Evolutionary conservation across 2,888 invertebrate genomes (phyloP), one percentile per base, ranked within the genome.

Genomic region (Ichneumon xanthorius): DNA sequence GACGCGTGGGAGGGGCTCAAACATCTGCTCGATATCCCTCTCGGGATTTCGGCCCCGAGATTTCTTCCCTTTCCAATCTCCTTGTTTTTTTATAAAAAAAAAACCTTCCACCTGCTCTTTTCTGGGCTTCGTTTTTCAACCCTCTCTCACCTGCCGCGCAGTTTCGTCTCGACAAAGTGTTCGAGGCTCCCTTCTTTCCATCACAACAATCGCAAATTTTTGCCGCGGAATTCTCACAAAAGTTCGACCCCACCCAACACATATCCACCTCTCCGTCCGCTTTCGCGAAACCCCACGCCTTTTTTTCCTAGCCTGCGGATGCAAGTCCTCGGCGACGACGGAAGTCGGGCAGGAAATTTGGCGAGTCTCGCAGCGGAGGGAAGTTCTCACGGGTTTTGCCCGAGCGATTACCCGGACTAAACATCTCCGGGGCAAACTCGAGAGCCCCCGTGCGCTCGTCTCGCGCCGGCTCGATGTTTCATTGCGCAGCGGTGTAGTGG

Each of bases 331-430:
- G 40, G 53, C 68, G 37, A 79, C 75, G 78, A 77, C 77, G 77
- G 80, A 86, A 76, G 72, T 86, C 48, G 76, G 26, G 82, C 86
- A 87, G 85, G 85, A 82, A 89, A 89, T 90, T 89, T 87, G 78
- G 86, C 84, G 67, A 81, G 78, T 80, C 50, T 70, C 86, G 85
- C 85, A 89, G 26, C 26, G 53, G 55, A 63, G 53, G 50, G 33
- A 72, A 45, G 58, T 84, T 84, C 84, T 68, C 84, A 84, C 84
- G 84, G 81, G 48, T 77, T 78, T 73, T 22, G 76, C 70, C 45
- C 37, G 45, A 65, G 48, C 84, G 70, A 80, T 84, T 80, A 75
- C 70, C 80, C 75, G 71, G 77, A 58, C 80, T 84, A 80, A 81
- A 84, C 77, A 72, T 81, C 70, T 76, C 75, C 73, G 45, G 72